These are phyloP conservation scores for Drosophila aldrichi DNA, from an alignment of 2,888 invertebrate species.

Conservation along the genomic window DNA sequence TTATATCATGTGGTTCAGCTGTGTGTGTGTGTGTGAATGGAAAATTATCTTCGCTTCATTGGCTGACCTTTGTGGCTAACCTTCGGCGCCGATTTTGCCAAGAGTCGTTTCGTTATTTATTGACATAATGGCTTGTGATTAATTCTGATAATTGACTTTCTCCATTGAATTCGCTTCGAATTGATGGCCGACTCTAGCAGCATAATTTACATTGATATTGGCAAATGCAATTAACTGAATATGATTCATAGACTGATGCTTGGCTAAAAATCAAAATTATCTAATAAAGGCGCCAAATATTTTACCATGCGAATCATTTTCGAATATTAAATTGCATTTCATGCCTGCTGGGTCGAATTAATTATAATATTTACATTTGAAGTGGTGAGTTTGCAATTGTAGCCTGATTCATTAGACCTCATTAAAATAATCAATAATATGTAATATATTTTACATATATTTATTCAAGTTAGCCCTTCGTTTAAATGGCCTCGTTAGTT, in stretches of 20 bases:
- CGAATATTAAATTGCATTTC: background rate
- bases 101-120: constrained; percentile 22
- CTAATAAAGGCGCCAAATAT: background rate
- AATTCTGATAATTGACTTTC: constrained; percentile 23
- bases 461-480: background rate
- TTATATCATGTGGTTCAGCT: constrained; percentile 21
- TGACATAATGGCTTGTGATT: constrained; percentile 11
- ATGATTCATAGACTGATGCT: constrained; percentile 1
- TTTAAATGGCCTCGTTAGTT: constrained; percentile 36
- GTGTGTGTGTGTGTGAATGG: background rate
- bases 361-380: background rate
- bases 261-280: background rate
- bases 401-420: too few species aligned
- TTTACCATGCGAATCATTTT: background rate
- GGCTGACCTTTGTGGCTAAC: constrained; percentile 19
- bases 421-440: too few species aligned
- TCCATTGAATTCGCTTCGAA: constrained; percentile 3
- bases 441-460: background rate
- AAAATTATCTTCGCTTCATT: constrained; percentile 12
- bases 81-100: constrained; percentile 11
- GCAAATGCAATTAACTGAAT: background rate
- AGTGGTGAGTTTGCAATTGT: background rate
- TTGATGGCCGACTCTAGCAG: background rate
- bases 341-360: background rate
- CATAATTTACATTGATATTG: background rate